Evolutionary conservation across 2,888 invertebrate species (phyloP), one percentile per base, ranked within the genome.

Genomic region (Rutpela maculata): DNA sequence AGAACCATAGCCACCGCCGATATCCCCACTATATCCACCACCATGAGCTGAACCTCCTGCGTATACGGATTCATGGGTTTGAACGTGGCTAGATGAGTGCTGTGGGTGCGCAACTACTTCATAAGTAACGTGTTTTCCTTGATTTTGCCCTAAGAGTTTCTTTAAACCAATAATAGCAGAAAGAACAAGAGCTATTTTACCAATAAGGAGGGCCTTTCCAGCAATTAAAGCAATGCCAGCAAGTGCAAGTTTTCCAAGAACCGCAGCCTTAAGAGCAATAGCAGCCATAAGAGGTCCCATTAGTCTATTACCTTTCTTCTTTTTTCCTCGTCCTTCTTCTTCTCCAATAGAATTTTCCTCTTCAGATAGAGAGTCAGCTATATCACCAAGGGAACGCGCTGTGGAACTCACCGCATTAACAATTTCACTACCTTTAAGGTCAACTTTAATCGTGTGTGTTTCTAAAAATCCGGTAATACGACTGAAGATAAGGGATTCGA

Each of bases 41-140:
- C 90, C 89, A 55, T 88, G 88, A 17, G 78, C 82, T 1, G 84
- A 81, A 69, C 85, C 80, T 12, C 84, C 84, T 75, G 92, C 91
- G 83, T 92, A 92, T 74, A 90, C 91, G 38, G 92, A 90, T 77
- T 95, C 95, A 85, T 94, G 93, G 81, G 95, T 94, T 77, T 93
- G 92, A 78, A 93, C 92, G 87, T 94, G 93, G 86, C 93, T 93
- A 81, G 93, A 91, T 78, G 93, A 92, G 88, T 96, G 95, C 86
- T 96, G 96, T 72, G 96, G 96, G 89, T 96, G 96, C 0, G 95
- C 93, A 0, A 96, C 95, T 50, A 96, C 96, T 88, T 96, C 96
- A 87, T 96, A 96, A 5, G 96, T 96, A 81, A 96, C 96, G 87
- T 96, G 96, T 88, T 96, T 96, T 35, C 89, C 89, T 90, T 95